These are phyloP conservation scores for Mionectes olivaceus DNA, from an alignment of 2,797 vertebrate genomes.

Conservation along the genomic window DNA sequence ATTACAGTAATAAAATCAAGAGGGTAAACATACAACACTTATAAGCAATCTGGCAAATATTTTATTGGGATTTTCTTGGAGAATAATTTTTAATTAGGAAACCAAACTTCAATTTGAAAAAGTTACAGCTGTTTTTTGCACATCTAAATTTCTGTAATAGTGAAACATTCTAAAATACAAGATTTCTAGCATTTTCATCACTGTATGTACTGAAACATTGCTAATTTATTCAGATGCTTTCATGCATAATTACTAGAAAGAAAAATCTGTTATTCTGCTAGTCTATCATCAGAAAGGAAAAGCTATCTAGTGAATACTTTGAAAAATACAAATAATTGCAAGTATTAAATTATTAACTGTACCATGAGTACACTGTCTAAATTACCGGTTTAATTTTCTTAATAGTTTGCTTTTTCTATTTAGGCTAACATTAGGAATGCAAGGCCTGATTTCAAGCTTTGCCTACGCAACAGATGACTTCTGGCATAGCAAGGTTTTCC, in stretches of 20 bases:
- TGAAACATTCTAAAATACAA: not conserved
- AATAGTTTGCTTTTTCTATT: not conserved
- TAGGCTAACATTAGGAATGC: not conserved
- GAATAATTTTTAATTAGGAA: slow-evolving; percentile 5
- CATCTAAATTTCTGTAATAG: not conserved
- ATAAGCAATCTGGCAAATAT: not conserved
- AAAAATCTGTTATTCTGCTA: slow-evolving; percentile 40
- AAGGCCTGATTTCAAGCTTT: slow-evolving; percentile 12
- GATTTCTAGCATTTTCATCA: slow-evolving; percentile 6
- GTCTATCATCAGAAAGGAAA: not conserved
- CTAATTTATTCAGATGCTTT: slow-evolving; percentile 43
- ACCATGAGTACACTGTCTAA: not conserved
- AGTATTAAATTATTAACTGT: slow-evolving; percentile 25
- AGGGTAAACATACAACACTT: not conserved
- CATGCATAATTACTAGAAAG: slow-evolving; percentile 45
- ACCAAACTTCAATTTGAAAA: not conserved
- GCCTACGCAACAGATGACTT: slow-evolving; percentile 20
- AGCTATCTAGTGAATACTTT: not conserved
- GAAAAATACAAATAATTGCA: not conserved
- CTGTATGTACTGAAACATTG: not conserved
- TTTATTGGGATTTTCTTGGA: not conserved
- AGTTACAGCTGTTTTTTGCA: not conserved
- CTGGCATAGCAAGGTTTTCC: not conserved
- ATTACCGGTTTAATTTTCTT: not conserved
- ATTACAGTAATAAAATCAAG: not conserved